These are phyloP conservation scores for Aldrovandia affinis DNA, from an alignment of 2,797 vertebrate genomes.

Conservation along the genomic window DNA sequence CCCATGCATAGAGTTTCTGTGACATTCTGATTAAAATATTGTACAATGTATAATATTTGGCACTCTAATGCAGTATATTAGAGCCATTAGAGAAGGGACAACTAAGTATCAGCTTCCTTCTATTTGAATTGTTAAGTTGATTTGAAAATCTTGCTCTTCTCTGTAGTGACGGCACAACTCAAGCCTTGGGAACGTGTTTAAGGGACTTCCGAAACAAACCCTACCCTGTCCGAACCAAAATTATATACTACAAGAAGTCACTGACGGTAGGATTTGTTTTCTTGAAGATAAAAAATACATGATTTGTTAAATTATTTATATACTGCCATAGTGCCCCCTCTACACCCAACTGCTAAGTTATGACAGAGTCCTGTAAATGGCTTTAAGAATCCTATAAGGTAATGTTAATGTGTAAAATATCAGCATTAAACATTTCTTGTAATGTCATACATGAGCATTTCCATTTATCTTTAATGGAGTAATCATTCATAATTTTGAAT, in stretches of 20 bases:
- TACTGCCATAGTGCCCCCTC: not conserved
- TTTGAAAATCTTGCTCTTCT: constrained; percentile 13
- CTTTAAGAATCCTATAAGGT: no score
- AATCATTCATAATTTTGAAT: no score
- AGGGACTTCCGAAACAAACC: constrained; percentile 98
- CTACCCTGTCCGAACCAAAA: constrained; percentile 88
- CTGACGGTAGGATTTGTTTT: constrained; percentile 78
- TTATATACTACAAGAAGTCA: constrained; percentile 86
- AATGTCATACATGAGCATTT: no score
- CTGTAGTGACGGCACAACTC: constrained; percentile 86
- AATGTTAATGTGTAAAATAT: no score
- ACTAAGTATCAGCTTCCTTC: not conserved
- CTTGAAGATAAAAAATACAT: not conserved
- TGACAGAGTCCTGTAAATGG: no score
- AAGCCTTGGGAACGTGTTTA: constrained; percentile 89
- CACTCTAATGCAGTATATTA: not conserved
- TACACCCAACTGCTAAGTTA: no score
- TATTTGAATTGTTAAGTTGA: not conserved
- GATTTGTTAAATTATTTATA: not conserved
- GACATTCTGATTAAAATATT: no score
- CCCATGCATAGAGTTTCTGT: no score
- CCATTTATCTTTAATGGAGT: no score
- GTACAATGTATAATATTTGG: not conserved
- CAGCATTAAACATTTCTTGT: no score
- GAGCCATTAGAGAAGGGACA: not conserved